phyloP scores from a whole-genome alignment of 2,113 vertebrate genomes.

The Glaucidium brasilianum region DNA sequence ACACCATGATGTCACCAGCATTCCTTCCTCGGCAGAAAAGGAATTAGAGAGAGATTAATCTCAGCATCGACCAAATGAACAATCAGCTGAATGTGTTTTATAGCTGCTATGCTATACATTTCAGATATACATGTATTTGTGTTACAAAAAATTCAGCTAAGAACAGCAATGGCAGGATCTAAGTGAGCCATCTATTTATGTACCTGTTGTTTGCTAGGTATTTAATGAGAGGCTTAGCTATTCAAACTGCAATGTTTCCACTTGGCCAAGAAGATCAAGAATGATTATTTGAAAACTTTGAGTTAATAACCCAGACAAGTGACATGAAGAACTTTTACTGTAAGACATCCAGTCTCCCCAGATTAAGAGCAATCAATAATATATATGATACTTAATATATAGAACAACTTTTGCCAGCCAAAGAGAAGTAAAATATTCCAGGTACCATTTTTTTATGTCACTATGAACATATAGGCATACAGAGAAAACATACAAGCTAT shows the following conservation, averaged over 20 bases:
- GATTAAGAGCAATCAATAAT: background rate
- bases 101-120: background rate
- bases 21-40: constrained; percentile 18
- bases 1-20: background rate
- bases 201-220: background rate
- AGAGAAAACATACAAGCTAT: background rate
- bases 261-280: background rate
- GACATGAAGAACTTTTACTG: background rate
- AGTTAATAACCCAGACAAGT: background rate
- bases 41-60: constrained; percentile 17
- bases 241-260: background rate
- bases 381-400: background rate
- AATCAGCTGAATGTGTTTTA: background rate
- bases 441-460: background rate
- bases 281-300: background rate
- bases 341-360: background rate
- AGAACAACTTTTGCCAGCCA: background rate
- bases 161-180: background rate
- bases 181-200: background rate
- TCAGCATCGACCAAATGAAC: background rate
- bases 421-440: background rate
- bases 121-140: background rate
- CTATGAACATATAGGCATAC: background rate
- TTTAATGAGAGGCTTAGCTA: background rate
- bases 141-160: background rate